phyloP scores from a whole-genome alignment of 1,140 invertebrate species.

The Arctopsyche grandis region DNA sequence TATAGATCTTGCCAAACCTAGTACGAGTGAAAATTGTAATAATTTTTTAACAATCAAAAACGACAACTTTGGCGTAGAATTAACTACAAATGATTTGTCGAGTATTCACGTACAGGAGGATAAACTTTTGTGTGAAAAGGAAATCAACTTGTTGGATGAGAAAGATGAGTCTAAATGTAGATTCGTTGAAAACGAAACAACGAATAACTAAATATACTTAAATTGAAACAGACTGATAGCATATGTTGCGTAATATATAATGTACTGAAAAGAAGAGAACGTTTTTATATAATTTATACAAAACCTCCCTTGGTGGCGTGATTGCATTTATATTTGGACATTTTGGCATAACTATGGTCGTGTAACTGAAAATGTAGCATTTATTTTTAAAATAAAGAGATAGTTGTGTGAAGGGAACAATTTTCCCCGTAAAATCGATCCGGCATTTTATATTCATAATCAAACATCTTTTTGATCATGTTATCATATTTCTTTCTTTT shows the following conservation, averaged over 20 bases:
- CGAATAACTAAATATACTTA: constrained; percentile 50
- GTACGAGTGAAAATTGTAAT: constrained; percentile 4
- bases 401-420: background rate
- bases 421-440: background rate
- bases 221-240: constrained; percentile 52
- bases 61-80: constrained; percentile 42
- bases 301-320: constrained; percentile 32
- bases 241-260: constrained; percentile 49
- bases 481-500: background rate
- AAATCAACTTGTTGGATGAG: background rate
- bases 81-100: constrained; percentile 28
- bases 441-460: constrained; percentile 1
- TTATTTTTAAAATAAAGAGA: constrained; percentile 5
- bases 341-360: background rate
- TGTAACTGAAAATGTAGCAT: background rate
- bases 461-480: background rate
- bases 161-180: constrained; percentile 10
- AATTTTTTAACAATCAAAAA: constrained; percentile 34
- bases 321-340: constrained; percentile 15
- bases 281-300: constrained; percentile 53
- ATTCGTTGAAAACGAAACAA: constrained; percentile 48
- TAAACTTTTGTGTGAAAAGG: background rate
- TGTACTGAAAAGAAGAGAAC: constrained; percentile 26
- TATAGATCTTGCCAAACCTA: constrained; percentile 31
- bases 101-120: background rate